Conservation (phyloP, 2,888 invertebrate species). For the Cephus rjabovi region DNA sequence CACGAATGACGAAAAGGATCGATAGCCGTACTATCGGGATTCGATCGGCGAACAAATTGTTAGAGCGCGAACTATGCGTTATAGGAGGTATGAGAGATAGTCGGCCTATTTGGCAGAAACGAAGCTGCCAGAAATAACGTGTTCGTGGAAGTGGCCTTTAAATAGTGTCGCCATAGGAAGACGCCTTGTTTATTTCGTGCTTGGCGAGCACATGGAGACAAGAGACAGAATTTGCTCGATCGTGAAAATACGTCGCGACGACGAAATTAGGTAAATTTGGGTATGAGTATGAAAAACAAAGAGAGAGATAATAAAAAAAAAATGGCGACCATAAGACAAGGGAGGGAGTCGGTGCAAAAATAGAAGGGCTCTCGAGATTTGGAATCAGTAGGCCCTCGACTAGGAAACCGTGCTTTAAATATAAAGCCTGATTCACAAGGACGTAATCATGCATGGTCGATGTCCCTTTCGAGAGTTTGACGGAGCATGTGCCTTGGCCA, state of each 20-base stretch:
- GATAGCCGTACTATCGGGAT: background rate
- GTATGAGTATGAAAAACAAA: background rate
- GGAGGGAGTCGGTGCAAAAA: background rate
- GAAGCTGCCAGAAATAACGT: slow-evolving; percentile 34
- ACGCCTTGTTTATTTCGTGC: slow-evolving; percentile 14
- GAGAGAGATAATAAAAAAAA: background rate
- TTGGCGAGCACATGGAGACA: background rate
- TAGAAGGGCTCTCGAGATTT: background rate
- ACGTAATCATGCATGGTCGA: background rate
- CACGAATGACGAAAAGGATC: background rate
- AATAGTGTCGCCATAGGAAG: slow-evolving; percentile 32
- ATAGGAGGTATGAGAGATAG: slow-evolving; percentile 7
- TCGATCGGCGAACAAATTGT: background rate
- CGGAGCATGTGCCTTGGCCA: slow-evolving; percentile 17
- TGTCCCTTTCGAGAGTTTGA: background rate
- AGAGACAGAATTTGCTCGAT: background rate
- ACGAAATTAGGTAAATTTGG: background rate
- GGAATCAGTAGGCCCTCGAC: background rate
- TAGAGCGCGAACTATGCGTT: slow-evolving; percentile 7
- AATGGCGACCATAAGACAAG: background rate
- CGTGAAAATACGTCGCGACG: background rate
- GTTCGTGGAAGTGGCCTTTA: slow-evolving; percentile 36
- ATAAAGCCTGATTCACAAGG: background rate
- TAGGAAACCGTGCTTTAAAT: background rate
- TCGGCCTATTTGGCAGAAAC: slow-evolving; percentile 54